Percentiles rank a stretch among this genome's conserved stretches.
Conservation (phyloP, 2,797 vertebrate genomes). For the Staurois parvus region DNA sequence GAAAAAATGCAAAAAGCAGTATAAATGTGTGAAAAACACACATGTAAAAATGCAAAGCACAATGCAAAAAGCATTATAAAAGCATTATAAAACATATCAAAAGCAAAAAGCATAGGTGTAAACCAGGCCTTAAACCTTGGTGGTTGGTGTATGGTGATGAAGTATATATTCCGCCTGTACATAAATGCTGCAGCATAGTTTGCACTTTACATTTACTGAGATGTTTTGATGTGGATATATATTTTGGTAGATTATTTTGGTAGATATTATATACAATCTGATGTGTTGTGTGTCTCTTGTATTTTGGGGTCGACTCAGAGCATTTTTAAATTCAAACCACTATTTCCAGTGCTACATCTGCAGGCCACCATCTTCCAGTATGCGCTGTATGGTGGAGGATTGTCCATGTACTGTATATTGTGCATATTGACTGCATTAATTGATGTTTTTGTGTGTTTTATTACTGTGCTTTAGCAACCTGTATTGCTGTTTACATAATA, state of each 20-base stretch:
- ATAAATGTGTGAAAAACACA: too few relatives aligned
- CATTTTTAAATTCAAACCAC: not conserved
- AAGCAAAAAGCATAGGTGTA: too few relatives aligned
- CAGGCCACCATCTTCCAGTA: not conserved
- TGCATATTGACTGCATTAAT: conserved; percentile 14
- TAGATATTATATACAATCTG: not conserved
- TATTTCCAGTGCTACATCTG: not conserved
- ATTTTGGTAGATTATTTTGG: not conserved
- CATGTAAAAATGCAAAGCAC: too few relatives aligned
- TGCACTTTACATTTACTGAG: not conserved
- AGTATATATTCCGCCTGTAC: not conserved
- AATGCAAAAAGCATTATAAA: too few relatives aligned
- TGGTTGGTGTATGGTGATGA: not conserved
- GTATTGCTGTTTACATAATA: conserved; percentile 45
- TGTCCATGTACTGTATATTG: conserved; percentile 54
- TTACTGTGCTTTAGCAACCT: conserved; percentile 39
- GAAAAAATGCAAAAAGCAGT: too few relatives aligned
- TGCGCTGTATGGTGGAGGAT: conserved; percentile 50
- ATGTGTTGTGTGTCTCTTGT: not conserved
- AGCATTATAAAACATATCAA: too few relatives aligned
- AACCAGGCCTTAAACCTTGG: too few relatives aligned
- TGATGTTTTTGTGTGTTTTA: conserved; percentile 32
- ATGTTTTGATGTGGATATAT: conserved; percentile 3
- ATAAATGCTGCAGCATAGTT: conserved; percentile 4
- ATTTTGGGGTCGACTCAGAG: conserved; percentile 47